Conservation (phyloP, 2,888 invertebrate genomes). For the Saturnia japonica region DNA sequence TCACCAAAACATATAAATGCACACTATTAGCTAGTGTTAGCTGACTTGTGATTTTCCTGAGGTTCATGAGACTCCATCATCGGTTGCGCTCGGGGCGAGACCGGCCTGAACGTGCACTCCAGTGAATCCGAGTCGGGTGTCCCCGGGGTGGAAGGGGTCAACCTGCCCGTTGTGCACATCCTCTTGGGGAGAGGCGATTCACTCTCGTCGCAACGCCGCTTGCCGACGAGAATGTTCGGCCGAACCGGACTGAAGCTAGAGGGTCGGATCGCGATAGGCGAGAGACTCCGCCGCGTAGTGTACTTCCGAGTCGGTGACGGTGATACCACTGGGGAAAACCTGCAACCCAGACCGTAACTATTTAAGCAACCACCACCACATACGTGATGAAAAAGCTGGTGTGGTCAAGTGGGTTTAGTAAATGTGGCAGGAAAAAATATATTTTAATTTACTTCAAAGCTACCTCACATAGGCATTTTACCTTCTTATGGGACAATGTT, state of each 20-base stretch:
- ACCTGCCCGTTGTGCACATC: conserved; percentile 62
- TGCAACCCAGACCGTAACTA: conserved; percentile 28
- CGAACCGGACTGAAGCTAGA: conserved; percentile 86
- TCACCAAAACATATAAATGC: conserved; percentile 20
- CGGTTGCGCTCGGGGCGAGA: conserved; percentile 67
- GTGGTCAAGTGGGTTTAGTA: no score
- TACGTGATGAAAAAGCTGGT: no score
- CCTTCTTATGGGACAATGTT: no score
- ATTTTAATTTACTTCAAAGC: no score
- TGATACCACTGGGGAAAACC: conserved; percentile 84
- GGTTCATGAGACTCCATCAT: conserved; percentile 56
- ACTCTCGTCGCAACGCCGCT: conserved; percentile 85
- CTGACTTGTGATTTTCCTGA: conserved; percentile 58
- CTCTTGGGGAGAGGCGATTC: conserved; percentile 75
- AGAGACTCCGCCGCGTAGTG: conserved; percentile 91
- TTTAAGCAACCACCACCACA: no score
- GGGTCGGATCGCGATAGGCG: conserved; percentile 92
- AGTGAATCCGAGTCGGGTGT: conserved; percentile 75
- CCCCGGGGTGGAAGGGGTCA: conserved; percentile 68
- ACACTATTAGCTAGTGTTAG: conserved; percentile 73
- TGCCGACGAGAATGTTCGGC: conserved; percentile 77
- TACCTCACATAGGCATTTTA: no score
- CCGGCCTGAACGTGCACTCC: conserved; percentile 77
- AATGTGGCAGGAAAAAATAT: no score
- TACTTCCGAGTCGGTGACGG: conserved; percentile 94